Base-by-base conservation (phyloP, 2,888 invertebrate genomes). In the Diaperis boleti region DNA sequence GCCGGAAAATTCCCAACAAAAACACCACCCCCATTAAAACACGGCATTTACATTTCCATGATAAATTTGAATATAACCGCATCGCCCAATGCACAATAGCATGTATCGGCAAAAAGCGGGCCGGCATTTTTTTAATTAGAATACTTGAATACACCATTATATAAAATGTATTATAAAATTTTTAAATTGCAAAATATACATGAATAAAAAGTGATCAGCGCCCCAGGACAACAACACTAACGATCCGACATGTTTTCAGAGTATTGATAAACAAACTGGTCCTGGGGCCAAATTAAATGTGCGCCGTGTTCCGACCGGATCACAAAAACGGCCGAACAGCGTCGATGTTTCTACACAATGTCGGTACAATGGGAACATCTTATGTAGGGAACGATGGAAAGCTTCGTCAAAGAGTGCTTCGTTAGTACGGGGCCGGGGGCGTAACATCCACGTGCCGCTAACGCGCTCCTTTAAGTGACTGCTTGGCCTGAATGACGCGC, bases 291-390 rank as follows among this genome's bases (percentile, higher is more conserved):
- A 75, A 76, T 78, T 76, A 77, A 78, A 77, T 76, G 73, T 74
- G 75, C 74, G 68, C 72, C 75, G 67, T 76, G 76, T 76, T 74
- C 64, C 67, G 68, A 67, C 62, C 61, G 65, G 70, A 71, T 66
- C 69, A 74, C 75, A 76, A 76, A 76, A 78, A 77, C n/a, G 72
- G 69, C 47, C 67, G 72, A 74, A 72, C 76, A 74, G 67, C 68
- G 71, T 67, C 70, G 74, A 75, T 77, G 78, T 74, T 74, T 65
- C 72, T 69, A 76, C 75, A 78, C 77, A 77, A 76, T 75, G 77
- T 78, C 72, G 71, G 70, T 77, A 77, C 78, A 78, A 78, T 77
- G 73, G 72, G 75, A 76, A 77, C 77, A 79, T 79, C 78, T 79
- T 78, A 76, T 76, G 73, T 74, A 70, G 64, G 69, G 70, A 72